phyloP scores from a whole-genome alignment of 2,113 vertebrate species.

The Callorhinus ursinus region DNA sequence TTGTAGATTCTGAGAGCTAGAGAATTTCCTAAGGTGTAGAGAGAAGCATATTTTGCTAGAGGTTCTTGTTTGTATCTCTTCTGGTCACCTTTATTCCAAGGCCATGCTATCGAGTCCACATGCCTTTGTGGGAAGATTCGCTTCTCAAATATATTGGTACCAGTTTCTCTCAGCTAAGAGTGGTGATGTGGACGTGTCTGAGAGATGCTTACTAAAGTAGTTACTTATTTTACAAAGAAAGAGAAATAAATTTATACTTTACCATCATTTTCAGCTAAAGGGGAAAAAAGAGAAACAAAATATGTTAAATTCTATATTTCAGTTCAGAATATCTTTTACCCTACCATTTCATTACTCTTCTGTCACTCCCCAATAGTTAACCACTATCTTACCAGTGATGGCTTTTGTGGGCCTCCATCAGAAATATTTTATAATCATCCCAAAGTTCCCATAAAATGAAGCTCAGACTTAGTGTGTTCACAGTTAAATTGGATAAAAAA shows the following conservation, averaged over 20 bases:
- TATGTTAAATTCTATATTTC: constrained; percentile 57
- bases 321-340: background rate
- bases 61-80: background rate
- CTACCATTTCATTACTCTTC: background rate
- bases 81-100: background rate
- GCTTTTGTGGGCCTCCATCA: background rate
- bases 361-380: background rate
- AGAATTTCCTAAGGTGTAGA: background rate
- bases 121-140: background rate
- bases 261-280: constrained; percentile 76
- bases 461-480: background rate
- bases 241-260: constrained; percentile 75
- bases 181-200: background rate
- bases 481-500: constrained; percentile 20
- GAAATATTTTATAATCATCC: background rate
- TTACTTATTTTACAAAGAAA: constrained; percentile 63
- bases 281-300: constrained; percentile 59
- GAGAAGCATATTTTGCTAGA: background rate
- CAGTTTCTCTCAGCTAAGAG: background rate
- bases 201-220: constrained; percentile 25
- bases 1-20: background rate
- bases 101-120: background rate
- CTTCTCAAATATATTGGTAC: background rate
- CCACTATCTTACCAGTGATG: background rate
- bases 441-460: constrained; percentile 36